phyloP scores from a whole-genome alignment of 2,113 vertebrate genomes.

The Thamnaconus septentrionalis region DNA sequence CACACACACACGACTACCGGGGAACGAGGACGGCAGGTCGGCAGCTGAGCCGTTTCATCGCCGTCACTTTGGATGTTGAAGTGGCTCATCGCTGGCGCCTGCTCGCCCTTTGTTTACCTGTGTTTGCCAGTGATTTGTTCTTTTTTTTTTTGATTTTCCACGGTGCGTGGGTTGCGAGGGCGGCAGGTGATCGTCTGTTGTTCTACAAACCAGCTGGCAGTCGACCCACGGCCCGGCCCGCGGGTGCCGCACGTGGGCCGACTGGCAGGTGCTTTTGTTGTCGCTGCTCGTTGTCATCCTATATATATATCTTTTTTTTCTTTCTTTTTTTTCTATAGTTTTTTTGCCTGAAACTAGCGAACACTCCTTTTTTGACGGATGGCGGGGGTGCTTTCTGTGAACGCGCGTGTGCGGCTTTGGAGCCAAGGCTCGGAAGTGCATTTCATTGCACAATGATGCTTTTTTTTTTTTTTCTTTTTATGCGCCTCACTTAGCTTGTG shows the following conservation, averaged over 20 bases:
- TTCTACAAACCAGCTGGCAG: slow-evolving; percentile 55
- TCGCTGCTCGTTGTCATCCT: not conserved
- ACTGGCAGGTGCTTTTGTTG: slow-evolving; percentile 59
- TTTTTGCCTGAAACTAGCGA: slow-evolving; percentile 46
- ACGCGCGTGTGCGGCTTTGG: slow-evolving; percentile 15
- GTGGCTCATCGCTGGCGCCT: too few species aligned
- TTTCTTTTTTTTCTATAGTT: not conserved
- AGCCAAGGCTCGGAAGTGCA: slow-evolving; percentile 41
- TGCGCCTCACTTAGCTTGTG: not conserved
- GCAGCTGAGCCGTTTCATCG: slow-evolving; percentile 17
- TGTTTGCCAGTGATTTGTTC: not conserved
- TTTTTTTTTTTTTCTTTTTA: slow-evolving; percentile 33
- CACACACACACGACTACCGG: not conserved
- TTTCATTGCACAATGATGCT: slow-evolving; percentile 39
- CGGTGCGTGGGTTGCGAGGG: slow-evolving; percentile 9
- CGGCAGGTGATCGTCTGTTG: slow-evolving; percentile 53
- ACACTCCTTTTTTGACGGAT: slow-evolving; percentile 33
- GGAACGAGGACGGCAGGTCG: not conserved
- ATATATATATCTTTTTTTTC: too few species aligned
- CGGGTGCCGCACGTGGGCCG: slow-evolving; percentile 46
- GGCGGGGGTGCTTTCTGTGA: slow-evolving; percentile 8
- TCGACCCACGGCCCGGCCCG: slow-evolving; percentile 36
- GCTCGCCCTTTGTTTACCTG: not conserved
- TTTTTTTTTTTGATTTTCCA: too few species aligned
- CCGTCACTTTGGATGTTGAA: too few species aligned